Base-by-base conservation (phyloP, 2,888 invertebrate species). In the Glyphotaelius pellucidus region DNA sequence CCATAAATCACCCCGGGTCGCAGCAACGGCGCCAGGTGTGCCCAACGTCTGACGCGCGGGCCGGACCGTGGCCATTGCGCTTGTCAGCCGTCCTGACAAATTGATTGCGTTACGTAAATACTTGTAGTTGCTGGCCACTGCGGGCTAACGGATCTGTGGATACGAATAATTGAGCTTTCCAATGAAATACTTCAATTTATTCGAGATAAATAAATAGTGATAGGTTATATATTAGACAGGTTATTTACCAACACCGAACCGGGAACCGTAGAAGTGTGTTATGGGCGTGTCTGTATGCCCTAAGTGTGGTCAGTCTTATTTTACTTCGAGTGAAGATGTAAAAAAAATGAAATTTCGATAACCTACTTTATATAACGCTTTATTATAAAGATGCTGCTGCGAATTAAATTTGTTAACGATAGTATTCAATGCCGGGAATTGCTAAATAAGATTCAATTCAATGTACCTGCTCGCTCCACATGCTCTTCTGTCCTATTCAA, bases 11-110 rank as follows among this genome's bases (percentile, higher is more conserved):
- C 89, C n/a, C 19, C 38, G 42, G 42, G 89, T 80, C 80, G 80
- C 67, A 67, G 67, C 25, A 67, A 67, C 67, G 67, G 67, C 67
- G 67, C 67, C 89, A 90, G 89, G 89, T 90, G 89, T 80, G 89
- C 30, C 67, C 89, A 80, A 90, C 89, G 89, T 79, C 79, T 90
- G 89, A 90, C 89, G 89, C 80, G 89, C 89, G 89, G 79, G 80
- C 89, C 35, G 32, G 38, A 79, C 89, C 80, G 89, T 81, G 30
- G 80, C 83, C 35, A 38, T 83, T 83, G 83, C 83, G 83, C 83
- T 25, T 35, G 83, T 83, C 83, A 83, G 25, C 83, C 32, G 83
- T 19, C 35, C 38, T 83, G 83, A 83, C 83, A 83, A 83, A 83
- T 83, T 83, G 83, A 83, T 83, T 83, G 83, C 83, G 38, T 83